phyloP scores from a whole-genome alignment of 2,797 vertebrate genomes.

The Apogon talboti region DNA sequence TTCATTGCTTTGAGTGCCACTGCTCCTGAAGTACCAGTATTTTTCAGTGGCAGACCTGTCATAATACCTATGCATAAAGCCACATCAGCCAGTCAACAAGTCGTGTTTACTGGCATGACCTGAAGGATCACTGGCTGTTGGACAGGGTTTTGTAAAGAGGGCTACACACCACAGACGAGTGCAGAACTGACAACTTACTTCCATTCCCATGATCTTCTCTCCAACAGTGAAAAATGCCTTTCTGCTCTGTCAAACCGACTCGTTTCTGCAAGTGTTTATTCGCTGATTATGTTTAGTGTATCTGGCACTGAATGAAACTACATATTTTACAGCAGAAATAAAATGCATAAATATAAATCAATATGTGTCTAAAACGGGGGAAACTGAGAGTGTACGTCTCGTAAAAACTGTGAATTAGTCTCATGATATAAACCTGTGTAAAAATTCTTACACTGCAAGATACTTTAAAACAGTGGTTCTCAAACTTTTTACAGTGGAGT shows the following conservation, averaged over 20 bases:
- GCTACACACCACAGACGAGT: constrained; percentile 23
- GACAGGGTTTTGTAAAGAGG: constrained; percentile 49
- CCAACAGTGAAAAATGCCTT: constrained; percentile 1
- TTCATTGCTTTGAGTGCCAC: constrained; percentile 34
- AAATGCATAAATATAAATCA: no score
- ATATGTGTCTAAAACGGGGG: no score
- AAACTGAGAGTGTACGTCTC: no score
- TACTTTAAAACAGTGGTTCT: neutral
- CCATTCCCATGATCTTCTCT: constrained; percentile 34
- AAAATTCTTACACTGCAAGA: neutral
- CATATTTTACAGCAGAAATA: no score
- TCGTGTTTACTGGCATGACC: constrained; percentile 67
- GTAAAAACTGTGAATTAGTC: no score
- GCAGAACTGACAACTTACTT: constrained; percentile 51
- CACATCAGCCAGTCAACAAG: constrained; percentile 67
- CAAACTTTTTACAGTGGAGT: no score
- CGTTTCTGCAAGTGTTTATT: neutral
- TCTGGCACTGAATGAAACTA: no score
- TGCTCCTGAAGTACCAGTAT: constrained; percentile 43
- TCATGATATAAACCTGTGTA: no score
- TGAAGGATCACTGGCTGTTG: constrained; percentile 63
- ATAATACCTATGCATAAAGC: constrained; percentile 54
- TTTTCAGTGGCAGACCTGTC: constrained; percentile 57
- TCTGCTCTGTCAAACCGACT: neutral
- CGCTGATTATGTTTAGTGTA: neutral